Conservation (phyloP, 2,797 vertebrate species). For the Parauchenoglanis ngamensis region DNA sequence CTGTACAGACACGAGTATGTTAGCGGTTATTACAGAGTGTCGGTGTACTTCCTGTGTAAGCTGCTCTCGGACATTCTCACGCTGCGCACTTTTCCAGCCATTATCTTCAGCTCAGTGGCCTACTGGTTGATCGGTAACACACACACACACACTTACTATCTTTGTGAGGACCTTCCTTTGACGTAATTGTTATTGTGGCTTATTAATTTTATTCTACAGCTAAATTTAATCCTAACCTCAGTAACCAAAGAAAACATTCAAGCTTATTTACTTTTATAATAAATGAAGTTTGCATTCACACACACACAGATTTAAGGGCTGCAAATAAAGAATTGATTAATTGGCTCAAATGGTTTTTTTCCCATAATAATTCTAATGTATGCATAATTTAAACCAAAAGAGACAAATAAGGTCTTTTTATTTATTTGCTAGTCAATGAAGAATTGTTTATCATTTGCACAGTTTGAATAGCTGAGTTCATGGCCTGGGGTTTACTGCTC, state of each 20-base stretch:
- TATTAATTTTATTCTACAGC: not conserved
- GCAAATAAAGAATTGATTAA: too few relatives aligned
- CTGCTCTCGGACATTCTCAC: conserved; percentile 86
- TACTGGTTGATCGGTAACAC: conserved; percentile 86
- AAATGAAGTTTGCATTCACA: too few relatives aligned
- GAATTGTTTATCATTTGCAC: not conserved
- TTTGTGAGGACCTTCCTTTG: not conserved
- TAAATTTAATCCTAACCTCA: not conserved
- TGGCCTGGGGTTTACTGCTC: not conserved
- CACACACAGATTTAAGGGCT: too few relatives aligned
- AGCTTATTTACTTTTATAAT: not conserved
- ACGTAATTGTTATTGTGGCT: not conserved
- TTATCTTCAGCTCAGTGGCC: conserved; percentile 82
- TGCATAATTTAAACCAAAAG: not conserved
- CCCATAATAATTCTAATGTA: not conserved
- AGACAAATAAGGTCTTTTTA: not conserved
- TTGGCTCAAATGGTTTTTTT: not conserved
- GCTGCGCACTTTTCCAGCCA: conserved; percentile 82
- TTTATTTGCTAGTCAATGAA: not conserved
- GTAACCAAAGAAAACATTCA: not conserved
- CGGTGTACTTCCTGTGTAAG: conserved; percentile 89
- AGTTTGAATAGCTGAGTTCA: not conserved
- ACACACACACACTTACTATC: conserved; percentile 3
- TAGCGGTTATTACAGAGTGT: conserved; percentile 91
- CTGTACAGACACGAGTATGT: conserved; percentile 89